Percentiles rank a stretch among this genome's conserved stretches.
phyloP scores from a whole-genome alignment of 2,797 vertebrate species.

The Sparus aurata region DNA sequence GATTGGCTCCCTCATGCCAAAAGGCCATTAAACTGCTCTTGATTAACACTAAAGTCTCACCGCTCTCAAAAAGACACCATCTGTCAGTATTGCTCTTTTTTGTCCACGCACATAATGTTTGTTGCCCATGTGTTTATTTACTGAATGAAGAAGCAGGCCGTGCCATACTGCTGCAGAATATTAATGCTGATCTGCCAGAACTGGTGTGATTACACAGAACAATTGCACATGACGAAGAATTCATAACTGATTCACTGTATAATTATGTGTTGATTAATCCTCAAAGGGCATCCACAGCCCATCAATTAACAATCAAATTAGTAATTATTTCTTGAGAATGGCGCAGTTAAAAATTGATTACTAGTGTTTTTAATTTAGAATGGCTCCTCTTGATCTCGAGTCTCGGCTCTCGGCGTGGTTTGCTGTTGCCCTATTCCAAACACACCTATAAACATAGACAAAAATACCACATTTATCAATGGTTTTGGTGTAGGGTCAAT shows the following conservation, averaged over 20 bases:
- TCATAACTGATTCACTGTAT: background rate
- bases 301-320: no score
- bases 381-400: no score
- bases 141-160: background rate
- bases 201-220: background rate
- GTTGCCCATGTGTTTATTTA: background rate
- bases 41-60: slow-evolving; percentile 34
- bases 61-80: slow-evolving; percentile 36
- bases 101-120: background rate
- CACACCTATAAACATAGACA: no score
- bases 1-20: slow-evolving; percentile 37
- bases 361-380: no score
- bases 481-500: no score
- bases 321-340: no score
- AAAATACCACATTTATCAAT: no score
- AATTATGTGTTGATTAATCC: background rate
- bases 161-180: background rate
- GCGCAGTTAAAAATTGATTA: no score
- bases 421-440: no score
- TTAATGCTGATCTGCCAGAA: background rate
- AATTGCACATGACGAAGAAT: background rate
- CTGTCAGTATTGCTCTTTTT: slow-evolving; percentile 14
- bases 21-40: slow-evolving; percentile 36
- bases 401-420: no score
- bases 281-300: no score